These are phyloP conservation scores for Caprella mutica DNA, from an alignment of 2,888 invertebrate species.

Conservation along the genomic window DNA sequence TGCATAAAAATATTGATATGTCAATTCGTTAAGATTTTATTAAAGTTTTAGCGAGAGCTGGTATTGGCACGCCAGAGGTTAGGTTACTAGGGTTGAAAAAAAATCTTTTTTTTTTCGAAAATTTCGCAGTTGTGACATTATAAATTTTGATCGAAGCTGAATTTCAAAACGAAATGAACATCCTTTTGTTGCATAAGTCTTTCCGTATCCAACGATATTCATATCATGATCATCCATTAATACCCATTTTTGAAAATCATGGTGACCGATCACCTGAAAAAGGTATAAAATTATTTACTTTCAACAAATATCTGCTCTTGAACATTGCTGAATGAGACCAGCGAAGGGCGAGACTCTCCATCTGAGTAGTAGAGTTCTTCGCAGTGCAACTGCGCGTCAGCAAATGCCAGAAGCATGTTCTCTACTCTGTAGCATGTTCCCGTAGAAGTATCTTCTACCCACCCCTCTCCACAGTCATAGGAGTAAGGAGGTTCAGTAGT, in stretches of 20 bases:
- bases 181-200: not conserved
- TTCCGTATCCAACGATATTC: too few species aligned
- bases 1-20: too few species aligned
- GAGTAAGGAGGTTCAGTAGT: constrained; percentile 10
- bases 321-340: constrained; percentile 10
- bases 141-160: too few species aligned
- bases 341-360: constrained; percentile 1
- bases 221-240: too few species aligned
- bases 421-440: constrained; percentile 21
- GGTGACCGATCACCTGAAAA: not conserved
- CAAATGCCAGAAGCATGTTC: not conserved
- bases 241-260: not conserved
- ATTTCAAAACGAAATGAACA: not conserved
- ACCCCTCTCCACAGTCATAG: constrained; percentile 13
- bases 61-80: too few species aligned
- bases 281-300: not conserved
- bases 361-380: constrained; percentile 1
- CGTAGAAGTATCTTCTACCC: constrained; percentile 17
- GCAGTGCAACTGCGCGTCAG: constrained; percentile 14
- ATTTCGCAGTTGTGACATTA: too few species aligned
- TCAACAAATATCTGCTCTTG: constrained; percentile 13
- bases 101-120: too few species aligned
- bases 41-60: too few species aligned
- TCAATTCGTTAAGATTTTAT: too few species aligned
- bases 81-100: too few species aligned